Evolutionary conservation across 2,113 vertebrate species (phyloP).

Genomic region (Pseudorectes ferrugineus): DNA sequence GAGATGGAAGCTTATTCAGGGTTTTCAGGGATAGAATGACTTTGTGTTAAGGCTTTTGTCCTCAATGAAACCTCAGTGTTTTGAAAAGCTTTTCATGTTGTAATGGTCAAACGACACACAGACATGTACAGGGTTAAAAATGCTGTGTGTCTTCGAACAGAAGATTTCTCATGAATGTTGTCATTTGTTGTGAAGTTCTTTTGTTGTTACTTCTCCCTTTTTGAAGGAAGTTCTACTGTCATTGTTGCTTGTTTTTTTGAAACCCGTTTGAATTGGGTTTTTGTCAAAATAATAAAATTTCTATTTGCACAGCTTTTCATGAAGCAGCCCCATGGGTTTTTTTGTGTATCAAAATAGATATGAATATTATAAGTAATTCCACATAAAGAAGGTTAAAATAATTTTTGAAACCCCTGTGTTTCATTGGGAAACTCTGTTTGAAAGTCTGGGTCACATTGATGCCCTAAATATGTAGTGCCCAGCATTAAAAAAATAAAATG

Average conservation of each 20-base stretch:
- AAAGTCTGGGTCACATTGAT: background rate
- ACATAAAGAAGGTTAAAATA: background rate
- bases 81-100: background rate
- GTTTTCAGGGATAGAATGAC: background rate
- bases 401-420: background rate
- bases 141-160: background rate
- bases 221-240: background rate
- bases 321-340: fast-evolving
- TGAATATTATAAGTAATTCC: background rate
- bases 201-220: background rate
- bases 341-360: background rate
- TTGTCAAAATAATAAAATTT: background rate
- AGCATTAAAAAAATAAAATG: background rate
- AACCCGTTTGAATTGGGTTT: background rate
- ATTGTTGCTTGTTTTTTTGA: background rate
- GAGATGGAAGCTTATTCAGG: background rate
- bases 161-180: background rate
- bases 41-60: background rate
- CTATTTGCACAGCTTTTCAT: background rate
- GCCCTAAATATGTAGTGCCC: background rate
- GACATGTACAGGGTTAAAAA: background rate
- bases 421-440: background rate
- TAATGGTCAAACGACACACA: background rate
- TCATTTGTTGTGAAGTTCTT: background rate
- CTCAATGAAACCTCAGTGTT: background rate